Base-by-base conservation (phyloP, 2,797 vertebrate genomes). In the Gastrophryne carolinensis region DNA sequence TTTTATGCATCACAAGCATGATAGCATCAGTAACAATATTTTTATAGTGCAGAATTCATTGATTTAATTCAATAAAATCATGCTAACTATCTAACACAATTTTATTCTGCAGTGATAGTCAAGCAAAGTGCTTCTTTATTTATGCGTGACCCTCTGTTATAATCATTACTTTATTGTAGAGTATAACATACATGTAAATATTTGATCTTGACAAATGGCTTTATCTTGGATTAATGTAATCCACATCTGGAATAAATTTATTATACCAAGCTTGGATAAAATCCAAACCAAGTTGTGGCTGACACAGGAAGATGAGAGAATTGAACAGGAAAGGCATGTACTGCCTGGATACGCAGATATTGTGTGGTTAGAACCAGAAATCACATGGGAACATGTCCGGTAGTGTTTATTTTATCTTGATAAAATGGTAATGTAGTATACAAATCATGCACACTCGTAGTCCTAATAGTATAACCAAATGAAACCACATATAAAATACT, bases 211-310 rank as follows among this genome's bases (percentile, higher is more conserved):
- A 60, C 41, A 50, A 50, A 65, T 49, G 2, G 6, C 35, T 68
- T 69, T 56, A 53, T 41, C 30, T 66, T 23, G 8, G 64, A 52
- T 66, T 35, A 66, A 52, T 37, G 47, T 52, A 66, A 66, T 66
- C 15, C 35, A 39, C 52, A 29, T 6, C 32, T 56, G 34, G 23
- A 56, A 56, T 12, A 3, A 37, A 56, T 69, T 41, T 27, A 30
- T 56, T 69, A 30, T 24, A 21, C 17, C 32, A 30, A 69, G n/a
- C 34, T 56, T 7, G 52, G 23, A 12, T 13, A 19, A 56, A 4
- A 21, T 65, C 62, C 62, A 65, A 65, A 1, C 21, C 9, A 56
- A 56, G 27, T 29, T 19, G 15, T 56, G 26, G 23, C 15, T 15
- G n/a, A 68, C 9, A 68, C 15, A 39, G 12, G 17, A 41, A 17